Evolutionary conservation across 2,888 invertebrate species (phyloP), one percentile per base, ranked within the genome.

Genomic region (Thelaira solivaga): DNA sequence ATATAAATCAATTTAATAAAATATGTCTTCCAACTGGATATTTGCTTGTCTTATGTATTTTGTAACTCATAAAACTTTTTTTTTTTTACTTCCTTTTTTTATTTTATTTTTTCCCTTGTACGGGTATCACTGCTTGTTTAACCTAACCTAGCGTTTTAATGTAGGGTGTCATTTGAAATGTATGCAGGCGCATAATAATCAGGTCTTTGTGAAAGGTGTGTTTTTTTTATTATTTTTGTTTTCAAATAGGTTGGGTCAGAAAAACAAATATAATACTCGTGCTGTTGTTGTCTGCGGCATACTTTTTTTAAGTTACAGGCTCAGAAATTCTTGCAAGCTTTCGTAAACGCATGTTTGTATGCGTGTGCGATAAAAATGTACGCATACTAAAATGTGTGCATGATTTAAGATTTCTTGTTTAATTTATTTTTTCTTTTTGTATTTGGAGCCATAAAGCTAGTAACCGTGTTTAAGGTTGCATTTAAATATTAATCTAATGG

Each of bases 311-410:
- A 31, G 11, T 31, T 10, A 31, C 8, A 8, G 10, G 11, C 26
- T 26, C 26, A 26, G 6, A 34, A 34, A 10, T 34, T 34, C 34
- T n/a, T 34, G 8, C 34, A 34, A 31, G 18, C 16, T 43, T 43
- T 43, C 24, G 10, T 22, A 24, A 24, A 16, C 18, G 47, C 47
- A 22, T 47, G 18, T 49, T n/a, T 24, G 34, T 49, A 4, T 24
- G 16, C 20, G 1, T 36, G 16, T 36, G 2, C 4, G 8, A 34
- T 10, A 34, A 34, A 47, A 62, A 20, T 43, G n/a, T 24, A 36
- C 34, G 45, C 62, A 45, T 47, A 24, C 34, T 62, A 7, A 13
- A 62, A 41, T 36, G n/a, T n/a, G n/a, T n/a, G n/a, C 11, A 55
- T 8, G 36, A 13, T 16, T n/a, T 11, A 34, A 55, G 26, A 26